These are phyloP conservation scores for Caenorhabditis wallacei DNA, from an alignment of 2,888 invertebrate genomes.

Conservation along the genomic window DNA sequence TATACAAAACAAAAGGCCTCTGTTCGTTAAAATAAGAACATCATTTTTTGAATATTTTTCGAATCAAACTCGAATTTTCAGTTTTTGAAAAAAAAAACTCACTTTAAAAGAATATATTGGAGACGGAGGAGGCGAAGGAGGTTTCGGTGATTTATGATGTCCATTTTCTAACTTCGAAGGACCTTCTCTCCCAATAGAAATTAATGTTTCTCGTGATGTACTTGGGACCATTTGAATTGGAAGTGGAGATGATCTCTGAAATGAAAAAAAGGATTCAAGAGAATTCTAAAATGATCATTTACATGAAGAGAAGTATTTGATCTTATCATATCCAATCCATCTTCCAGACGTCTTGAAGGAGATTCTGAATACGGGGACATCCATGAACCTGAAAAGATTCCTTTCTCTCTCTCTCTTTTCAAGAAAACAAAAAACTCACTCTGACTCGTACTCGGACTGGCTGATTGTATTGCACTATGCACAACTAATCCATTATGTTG, in stretches of 20 bases:
- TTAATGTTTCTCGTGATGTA: slow-evolving; percentile 67
- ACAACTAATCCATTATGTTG: slow-evolving; percentile 72
- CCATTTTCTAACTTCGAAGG: slow-evolving; percentile 8
- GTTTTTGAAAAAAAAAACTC: slow-evolving; percentile 3
- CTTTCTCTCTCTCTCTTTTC: too few species aligned
- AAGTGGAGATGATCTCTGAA: slow-evolving; percentile 57
- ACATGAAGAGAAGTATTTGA: slow-evolving; percentile 60
- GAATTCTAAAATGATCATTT: not conserved
- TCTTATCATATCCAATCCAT: slow-evolving; percentile 51
- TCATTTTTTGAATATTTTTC: too few species aligned
- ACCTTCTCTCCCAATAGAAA: slow-evolving; percentile 22
- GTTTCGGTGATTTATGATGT: slow-evolving; percentile 15
- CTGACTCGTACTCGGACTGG: slow-evolving; percentile 38
- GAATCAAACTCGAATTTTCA: too few species aligned
- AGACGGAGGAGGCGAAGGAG: slow-evolving; percentile 62
- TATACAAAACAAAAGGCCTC: too few species aligned
- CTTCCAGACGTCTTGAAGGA: slow-evolving; percentile 39
- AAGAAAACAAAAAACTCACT: slow-evolving; percentile 54
- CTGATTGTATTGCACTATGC: slow-evolving; percentile 68
- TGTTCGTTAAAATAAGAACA: too few species aligned
- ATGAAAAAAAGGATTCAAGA: not conserved
- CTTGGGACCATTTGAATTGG: slow-evolving; percentile 71
- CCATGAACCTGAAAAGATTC: slow-evolving; percentile 43
- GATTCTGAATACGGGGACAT: slow-evolving; percentile 52
- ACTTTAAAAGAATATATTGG: slow-evolving; percentile 65